Evolutionary conservation across 2,888 invertebrate genomes (phyloP), one percentile per base, ranked within the genome.

Genomic region (Meteorus colon): DNA sequence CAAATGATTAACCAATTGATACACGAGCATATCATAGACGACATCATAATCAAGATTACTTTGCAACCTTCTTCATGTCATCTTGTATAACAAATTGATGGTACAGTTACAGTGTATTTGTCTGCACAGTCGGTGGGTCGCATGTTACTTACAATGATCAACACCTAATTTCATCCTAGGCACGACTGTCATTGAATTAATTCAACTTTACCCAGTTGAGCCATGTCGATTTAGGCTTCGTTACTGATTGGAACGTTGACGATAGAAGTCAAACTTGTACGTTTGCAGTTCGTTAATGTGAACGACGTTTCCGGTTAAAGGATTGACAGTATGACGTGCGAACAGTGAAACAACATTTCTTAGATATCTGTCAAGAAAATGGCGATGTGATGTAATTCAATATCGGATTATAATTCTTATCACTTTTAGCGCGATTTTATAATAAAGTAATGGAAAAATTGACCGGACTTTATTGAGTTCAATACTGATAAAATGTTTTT

Each of bases 1-100:
- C 19, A 19, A 55, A 55, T 19, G 55, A 55, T 55, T 55, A 55
- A 19, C 55, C 55, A 55, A 55, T 55, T 55, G 19, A 10, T 55
- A 55, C 8, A 19, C 19, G 55, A 4, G 19, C 1, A 55, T 55
- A 55, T 12, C 24, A 8, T 55, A 19, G 5, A 55, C 6, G 19
- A 14, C 41, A 41, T 41, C 41, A 48, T 48, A 24, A 55, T 55
- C 55, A 55, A 19, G 55, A 19, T 55, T 55, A 8, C 10, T 55
- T 5, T 24, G 19, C 55, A 55, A 55, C 19, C 19, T 55, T 55
- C 55, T n/a, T 24, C 8, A 24, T 55, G 55, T 2, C 19, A 24
- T 55, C 19, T 19, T 8, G 19, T n/a, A 55, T 19, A 55, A 55
- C 19, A 1, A 19, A 55, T 19, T 19, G 19, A 55, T 55, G 19